phyloP scores from a whole-genome alignment of 23 tunicate genomes.

The Trididemnum nubilum region DNA sequence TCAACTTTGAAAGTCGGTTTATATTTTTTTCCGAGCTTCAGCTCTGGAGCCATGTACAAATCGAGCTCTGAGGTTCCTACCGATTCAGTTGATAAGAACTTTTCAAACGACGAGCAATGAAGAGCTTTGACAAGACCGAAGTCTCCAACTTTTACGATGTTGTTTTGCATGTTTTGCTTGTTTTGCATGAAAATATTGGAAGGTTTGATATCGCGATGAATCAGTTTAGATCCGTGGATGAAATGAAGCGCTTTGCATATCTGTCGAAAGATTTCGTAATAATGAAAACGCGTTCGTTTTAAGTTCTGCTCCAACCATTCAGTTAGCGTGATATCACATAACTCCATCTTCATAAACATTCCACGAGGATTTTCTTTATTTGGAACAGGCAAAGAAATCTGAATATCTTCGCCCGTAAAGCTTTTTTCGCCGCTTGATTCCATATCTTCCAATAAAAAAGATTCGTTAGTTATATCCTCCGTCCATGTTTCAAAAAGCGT shows the following conservation, averaged over 20 bases:
- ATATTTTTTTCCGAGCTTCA: neutral
- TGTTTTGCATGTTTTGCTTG: neutral
- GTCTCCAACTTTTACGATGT: neutral
- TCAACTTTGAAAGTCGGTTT: neutral
- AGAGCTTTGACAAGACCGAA: neutral
- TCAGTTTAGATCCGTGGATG: neutral
- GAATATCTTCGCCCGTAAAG: neutral
- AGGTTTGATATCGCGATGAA: neutral
- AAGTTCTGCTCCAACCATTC: neutral
- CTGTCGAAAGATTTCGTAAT: neutral
- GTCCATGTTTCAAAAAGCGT: neutral
- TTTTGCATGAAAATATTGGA: neutral
- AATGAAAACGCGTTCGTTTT: neutral
- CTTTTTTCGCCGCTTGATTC: neutral
- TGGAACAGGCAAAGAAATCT: neutral
- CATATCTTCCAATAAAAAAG: neutral
- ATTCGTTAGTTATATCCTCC: neutral
- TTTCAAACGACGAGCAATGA: neutral
- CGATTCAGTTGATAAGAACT: neutral
- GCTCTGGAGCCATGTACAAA: neutral
- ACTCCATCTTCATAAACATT: neutral
- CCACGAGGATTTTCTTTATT: neutral
- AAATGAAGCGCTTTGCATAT: neutral
- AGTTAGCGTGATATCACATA: neutral
- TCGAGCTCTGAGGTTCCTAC: neutral